Percentiles rank a stretch among this genome's conserved stretches.
Evolutionary conservation across 2,113 vertebrate species (phyloP).

Genomic region (Loxodonta africana): DNA sequence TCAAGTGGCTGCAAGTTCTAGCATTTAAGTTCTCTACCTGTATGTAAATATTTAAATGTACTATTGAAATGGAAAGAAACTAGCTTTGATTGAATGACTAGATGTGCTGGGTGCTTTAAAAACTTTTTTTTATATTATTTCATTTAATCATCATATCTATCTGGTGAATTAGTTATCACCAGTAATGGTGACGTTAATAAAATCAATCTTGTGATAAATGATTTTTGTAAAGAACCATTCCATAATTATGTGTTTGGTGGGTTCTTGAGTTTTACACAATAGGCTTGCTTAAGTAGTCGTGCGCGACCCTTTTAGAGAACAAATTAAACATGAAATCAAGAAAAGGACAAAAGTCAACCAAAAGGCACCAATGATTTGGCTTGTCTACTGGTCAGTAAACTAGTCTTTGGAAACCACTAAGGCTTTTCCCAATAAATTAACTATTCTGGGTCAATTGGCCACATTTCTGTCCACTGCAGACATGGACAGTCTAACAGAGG

Average conservation of each 20-base stretch:
- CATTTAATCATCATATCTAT: constrained; percentile 46
- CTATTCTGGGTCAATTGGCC: constrained; percentile 4
- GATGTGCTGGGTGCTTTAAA: not conserved
- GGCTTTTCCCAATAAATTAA: constrained; percentile 26
- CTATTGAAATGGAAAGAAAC: not conserved
- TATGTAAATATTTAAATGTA: not conserved
- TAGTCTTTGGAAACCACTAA: constrained; percentile 5
- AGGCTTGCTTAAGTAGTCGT: constrained; percentile 37
- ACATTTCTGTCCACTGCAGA: constrained; percentile 47
- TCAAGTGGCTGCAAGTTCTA: not conserved
- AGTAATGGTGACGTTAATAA: constrained; percentile 48
- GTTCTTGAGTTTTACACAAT: constrained; percentile 36
- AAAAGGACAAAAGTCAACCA: constrained; percentile 31
- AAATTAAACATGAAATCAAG: constrained; percentile 59
- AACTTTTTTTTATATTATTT: constrained; percentile 51
- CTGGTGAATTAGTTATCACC: constrained; percentile 51
- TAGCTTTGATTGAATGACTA: constrained; percentile 5
- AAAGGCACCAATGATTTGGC: constrained; percentile 14
- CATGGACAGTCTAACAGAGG: not conserved
- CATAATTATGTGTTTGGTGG: constrained; percentile 32
- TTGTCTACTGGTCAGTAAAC: constrained; percentile 28
- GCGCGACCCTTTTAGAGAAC: constrained; percentile 33
- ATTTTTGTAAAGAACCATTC: constrained; percentile 55
- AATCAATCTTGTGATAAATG: constrained; percentile 49
- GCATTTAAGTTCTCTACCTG: constrained; percentile 22